These are phyloP conservation scores for Iguana delicatissima DNA, from an alignment of 2,797 vertebrate genomes.

Conservation along the genomic window DNA sequence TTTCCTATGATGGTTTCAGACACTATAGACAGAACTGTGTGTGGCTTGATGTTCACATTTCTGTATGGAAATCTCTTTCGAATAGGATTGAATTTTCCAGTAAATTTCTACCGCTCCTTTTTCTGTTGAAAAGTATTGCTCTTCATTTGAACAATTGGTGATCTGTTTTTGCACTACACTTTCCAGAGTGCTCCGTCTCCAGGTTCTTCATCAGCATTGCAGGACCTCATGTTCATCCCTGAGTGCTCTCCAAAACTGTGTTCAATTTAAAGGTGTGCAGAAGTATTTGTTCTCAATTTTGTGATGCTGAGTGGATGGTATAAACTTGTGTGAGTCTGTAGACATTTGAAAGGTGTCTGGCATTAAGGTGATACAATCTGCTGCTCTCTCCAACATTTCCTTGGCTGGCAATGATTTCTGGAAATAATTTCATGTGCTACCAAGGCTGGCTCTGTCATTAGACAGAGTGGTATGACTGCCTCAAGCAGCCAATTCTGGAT, in stretches of 20 bases:
- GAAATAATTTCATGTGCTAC: neutral
- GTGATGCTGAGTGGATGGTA: neutral
- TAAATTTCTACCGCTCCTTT: neutral
- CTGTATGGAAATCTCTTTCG: neutral
- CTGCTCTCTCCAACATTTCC: neutral
- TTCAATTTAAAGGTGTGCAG: neutral
- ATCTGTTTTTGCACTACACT: neutral
- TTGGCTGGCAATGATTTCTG: neutral
- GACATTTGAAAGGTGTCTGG: neutral
- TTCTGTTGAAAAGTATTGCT: neutral
- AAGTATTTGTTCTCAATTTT: neutral
- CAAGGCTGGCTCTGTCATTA: neutral
- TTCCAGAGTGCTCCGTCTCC: constrained; percentile 1
- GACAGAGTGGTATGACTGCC: neutral
- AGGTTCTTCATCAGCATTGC: constrained; percentile 1
- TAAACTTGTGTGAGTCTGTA: neutral
- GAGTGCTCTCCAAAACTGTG: constrained; percentile 10
- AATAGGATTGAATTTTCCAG: neutral
- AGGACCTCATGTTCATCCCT: neutral
- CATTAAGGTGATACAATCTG: neutral
- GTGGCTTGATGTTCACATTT: neutral
- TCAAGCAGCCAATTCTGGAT: neutral
- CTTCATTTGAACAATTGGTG: neutral
- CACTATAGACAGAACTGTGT: neutral
- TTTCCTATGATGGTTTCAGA: constrained; percentile 14